Percentiles rank a stretch among this genome's conserved stretches.
Conservation (phyloP, 2,113 vertebrate genomes). For the Recurvirostra avosetta region DNA sequence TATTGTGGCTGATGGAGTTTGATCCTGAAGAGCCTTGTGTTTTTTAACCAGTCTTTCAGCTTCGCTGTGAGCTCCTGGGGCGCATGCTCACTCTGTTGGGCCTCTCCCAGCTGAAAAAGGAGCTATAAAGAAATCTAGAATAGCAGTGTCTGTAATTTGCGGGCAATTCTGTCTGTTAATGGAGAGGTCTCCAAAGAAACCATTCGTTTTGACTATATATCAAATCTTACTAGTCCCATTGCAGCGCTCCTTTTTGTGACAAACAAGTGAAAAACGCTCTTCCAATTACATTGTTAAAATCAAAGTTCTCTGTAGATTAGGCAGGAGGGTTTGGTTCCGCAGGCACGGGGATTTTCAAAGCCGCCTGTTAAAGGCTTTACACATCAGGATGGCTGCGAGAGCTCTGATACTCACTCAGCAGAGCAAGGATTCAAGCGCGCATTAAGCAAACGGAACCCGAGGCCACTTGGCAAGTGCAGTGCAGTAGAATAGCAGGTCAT, state of each 20-base stretch:
- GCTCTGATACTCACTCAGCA: background rate
- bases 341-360: background rate
- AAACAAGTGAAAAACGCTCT: background rate
- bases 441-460: background rate
- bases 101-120: background rate
- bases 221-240: background rate
- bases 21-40: background rate
- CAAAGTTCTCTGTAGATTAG: background rate
- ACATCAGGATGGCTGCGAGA: background rate
- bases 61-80: background rate
- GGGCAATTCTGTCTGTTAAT: background rate
- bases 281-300: background rate
- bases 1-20: background rate
- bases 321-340: background rate
- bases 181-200: background rate
- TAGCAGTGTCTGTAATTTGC: background rate
- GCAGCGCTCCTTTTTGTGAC: background rate
- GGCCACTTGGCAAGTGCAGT: background rate
- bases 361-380: background rate
- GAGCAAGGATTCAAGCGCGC: background rate
- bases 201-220: background rate
- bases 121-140: background rate
- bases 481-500: background rate
- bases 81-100: rapidly evolving
- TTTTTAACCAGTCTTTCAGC: background rate